These are phyloP conservation scores for Sycophaga agraensis DNA, from an alignment of 1,140 invertebrate species.

Conservation along the genomic window DNA sequence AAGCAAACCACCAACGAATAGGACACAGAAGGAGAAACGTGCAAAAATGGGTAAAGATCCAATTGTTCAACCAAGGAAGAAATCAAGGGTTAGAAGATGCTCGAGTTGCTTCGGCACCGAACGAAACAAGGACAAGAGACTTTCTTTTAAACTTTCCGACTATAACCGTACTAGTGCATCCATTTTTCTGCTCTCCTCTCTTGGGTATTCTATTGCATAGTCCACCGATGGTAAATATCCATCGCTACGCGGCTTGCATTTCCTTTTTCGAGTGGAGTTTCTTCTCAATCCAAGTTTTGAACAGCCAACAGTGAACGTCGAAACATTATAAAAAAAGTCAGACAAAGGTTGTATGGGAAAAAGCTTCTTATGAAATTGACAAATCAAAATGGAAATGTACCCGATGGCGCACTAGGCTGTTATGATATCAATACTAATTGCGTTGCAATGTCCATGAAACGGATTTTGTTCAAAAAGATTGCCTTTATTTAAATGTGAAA, in stretches of 20 bases:
- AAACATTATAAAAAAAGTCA: no score
- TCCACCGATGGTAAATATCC: conserved; percentile 21
- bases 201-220: conserved; percentile 34
- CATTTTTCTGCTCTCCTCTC: conserved; percentile 24
- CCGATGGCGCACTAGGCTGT: no score
- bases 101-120: not conserved
- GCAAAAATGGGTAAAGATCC: conserved; percentile 29
- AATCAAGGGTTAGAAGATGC: not conserved
- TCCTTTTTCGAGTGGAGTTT: conserved; percentile 34
- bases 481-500: no score
- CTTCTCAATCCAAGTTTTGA: no score
- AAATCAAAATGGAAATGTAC: no score
- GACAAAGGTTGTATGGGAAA: no score
- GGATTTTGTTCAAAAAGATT: no score
- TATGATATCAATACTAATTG: no score
- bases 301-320: no score
- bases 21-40: conserved; percentile 26
- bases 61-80: conserved; percentile 18
- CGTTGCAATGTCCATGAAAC: no score
- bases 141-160: conserved; percentile 28
- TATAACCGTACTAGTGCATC: conserved; percentile 29
- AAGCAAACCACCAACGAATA: no score
- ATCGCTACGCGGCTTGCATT: conserved; percentile 29
- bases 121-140: conserved; percentile 7
- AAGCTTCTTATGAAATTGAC: no score